These are phyloP conservation scores for Apostichopus californicus DNA, from an alignment of 35 echinoderm and acorn worm species.

Conservation along the genomic window DNA sequence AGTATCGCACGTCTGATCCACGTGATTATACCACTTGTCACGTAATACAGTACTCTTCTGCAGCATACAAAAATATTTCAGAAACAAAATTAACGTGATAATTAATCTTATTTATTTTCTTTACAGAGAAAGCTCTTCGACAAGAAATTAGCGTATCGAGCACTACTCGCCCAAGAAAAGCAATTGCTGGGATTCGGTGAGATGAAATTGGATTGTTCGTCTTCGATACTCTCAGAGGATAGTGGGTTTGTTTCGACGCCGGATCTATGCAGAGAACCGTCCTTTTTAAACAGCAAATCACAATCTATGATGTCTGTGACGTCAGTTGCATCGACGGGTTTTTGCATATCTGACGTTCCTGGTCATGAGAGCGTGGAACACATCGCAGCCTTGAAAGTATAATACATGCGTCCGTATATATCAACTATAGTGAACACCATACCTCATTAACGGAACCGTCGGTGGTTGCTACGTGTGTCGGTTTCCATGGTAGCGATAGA, in stretches of 20 bases:
- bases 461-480: neutral
- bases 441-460: neutral
- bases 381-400: conserved; percentile 55
- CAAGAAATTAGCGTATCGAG: conserved; percentile 78
- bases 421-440: neutral
- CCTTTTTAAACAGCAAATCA: conserved; percentile 63
- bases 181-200: conserved; percentile 59
- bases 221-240: conserved; percentile 73
- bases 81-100: too few relatives aligned
- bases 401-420: neutral
- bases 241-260: conserved; percentile 72
- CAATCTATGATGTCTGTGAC: conserved; percentile 76
- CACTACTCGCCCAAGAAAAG: conserved; percentile 80
- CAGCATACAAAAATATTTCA: too few relatives aligned
- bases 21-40: too few relatives aligned
- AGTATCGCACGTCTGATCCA: too few relatives aligned
- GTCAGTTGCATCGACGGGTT: conserved; percentile 74
- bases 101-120: neutral
- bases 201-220: conserved; percentile 35
- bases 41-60: too few relatives aligned
- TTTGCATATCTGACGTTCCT: conserved; percentile 76
- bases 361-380: conserved; percentile 84
- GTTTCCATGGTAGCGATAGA: neutral
- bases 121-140: conserved; percentile 77
- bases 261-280: conserved; percentile 39